Evolutionary conservation across 1,140 invertebrate genomes (phyloP), one percentile per base, ranked within the genome.

Genomic region (Trichogramma pretiosum): DNA sequence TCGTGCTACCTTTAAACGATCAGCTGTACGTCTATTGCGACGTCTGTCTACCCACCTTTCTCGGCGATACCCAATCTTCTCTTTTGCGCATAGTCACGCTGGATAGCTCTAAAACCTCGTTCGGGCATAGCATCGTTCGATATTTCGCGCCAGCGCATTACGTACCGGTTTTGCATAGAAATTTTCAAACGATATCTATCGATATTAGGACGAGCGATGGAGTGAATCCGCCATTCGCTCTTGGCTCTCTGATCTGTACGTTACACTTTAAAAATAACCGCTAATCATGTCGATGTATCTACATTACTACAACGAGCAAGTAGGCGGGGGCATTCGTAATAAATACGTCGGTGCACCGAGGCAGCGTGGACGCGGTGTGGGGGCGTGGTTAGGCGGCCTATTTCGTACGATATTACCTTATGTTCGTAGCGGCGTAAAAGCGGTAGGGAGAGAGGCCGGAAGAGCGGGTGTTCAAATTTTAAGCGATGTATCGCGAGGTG

Each of bases 1-100:
- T 56, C 3, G 33, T 42, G 3, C 35, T 32, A 9, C 28, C 41
- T 11, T 28, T 56, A 32, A 48, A 48, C 1, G 16, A 36, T 17
- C 19, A 53, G 5, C 13, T 56, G 28, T 59, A 53, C 32, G 39
- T 62, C 40, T 62, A 60, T 33, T 46, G 51, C 11, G 55, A 61
- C 48, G 46, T 63, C 24, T 53, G 56, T 19, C 46, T 48, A 36
- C 35, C 52, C 0, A 48, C 55, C 19, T 42, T 53, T 3, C 42
- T 53, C 13, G 58, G 55, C 9, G 54, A 60, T 43, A 39, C 48
- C 14, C 30, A 53, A 43, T 43, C 48, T 11, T 54, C 55, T 3
- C 38, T 59, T 13, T 42, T 59, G 34, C 30, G 52, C 14, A 33
- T 54, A 0, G 45, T 56, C 9, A 32, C 49, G 4, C 11, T 43